A percentile compares a stretch with the other conserved stretches of the same genome.
These are phyloP conservation scores for Dicyrtomina minuta DNA, from an alignment of 2,888 invertebrate genomes.

Conservation along the genomic window DNA sequence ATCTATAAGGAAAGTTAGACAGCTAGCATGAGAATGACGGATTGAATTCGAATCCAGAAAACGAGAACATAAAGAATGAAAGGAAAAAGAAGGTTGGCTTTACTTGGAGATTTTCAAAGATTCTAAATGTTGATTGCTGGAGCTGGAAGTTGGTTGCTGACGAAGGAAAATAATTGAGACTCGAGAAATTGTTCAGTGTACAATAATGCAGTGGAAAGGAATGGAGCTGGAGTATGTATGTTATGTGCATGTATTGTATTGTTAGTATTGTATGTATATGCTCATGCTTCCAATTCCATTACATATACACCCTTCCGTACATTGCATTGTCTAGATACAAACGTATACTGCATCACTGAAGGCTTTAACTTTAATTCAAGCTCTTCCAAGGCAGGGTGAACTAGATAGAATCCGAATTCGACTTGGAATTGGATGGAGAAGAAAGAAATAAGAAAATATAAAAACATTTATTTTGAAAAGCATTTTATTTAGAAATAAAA, in stretches of 20 bases:
- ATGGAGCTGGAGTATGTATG: no score
- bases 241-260: no score
- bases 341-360: no score
- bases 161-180: slow-evolving; percentile 30
- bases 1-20: no score
- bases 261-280: no score
- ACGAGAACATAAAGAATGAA: background rate
- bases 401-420: no score
- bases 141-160: no score
- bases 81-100: slow-evolving; percentile 1
- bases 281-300: no score
- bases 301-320: no score
- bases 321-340: no score
- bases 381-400: no score
- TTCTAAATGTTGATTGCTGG: slow-evolving; percentile 20
- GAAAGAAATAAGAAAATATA: background rate
- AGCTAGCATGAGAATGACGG: slow-evolving; percentile 13
- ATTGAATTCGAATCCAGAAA: slow-evolving; percentile 7
- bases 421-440: background rate
- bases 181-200: background rate
- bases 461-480: background rate
- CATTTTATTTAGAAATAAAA: background rate
- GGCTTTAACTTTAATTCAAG: no score
- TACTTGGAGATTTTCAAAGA: background rate
- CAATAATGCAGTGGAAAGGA: background rate